Percentiles rank a stretch among this genome's conserved stretches.
phyloP scores from a whole-genome alignment of 2,797 vertebrate species.

The Alfaro cultratus region DNA sequence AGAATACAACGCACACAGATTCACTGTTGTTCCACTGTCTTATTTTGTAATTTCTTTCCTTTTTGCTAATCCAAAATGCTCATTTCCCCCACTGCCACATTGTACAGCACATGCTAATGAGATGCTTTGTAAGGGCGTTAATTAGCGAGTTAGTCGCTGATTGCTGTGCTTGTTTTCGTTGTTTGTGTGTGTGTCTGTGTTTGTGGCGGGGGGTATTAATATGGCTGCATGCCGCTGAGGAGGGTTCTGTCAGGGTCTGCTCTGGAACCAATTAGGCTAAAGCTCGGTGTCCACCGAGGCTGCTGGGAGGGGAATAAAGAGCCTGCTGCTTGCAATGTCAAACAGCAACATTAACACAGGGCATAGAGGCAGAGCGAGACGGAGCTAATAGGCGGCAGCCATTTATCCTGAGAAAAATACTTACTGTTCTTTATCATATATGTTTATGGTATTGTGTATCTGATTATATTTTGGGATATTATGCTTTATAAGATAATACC shows the following conservation, averaged over 20 bases:
- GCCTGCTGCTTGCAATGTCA: slow-evolving; percentile 89
- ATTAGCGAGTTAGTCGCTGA: slow-evolving; percentile 97
- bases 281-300: slow-evolving; percentile 85
- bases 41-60: slow-evolving; percentile 77
- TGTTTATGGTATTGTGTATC: not conserved
- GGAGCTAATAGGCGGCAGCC: slow-evolving; percentile 47
- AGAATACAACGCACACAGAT: slow-evolving; percentile 77
- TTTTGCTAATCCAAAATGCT: slow-evolving; percentile 71
- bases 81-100: slow-evolving; percentile 67
- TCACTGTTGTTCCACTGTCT: slow-evolving; percentile 28
- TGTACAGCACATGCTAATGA: slow-evolving; percentile 94
- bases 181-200: slow-evolving; percentile 39
- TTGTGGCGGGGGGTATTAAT: slow-evolving; percentile 85
- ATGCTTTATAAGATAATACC: slow-evolving; percentile 28
- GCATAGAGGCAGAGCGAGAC: slow-evolving; percentile 57
- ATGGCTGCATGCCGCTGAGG: slow-evolving; percentile 87
- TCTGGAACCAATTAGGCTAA: slow-evolving; percentile 99
- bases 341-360: slow-evolving; percentile 80
- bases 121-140: slow-evolving; percentile 97
- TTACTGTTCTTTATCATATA: slow-evolving; percentile 13
- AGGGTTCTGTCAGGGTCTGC: slow-evolving; percentile 91
- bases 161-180: slow-evolving; percentile 93
- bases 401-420: slow-evolving; percentile 31
- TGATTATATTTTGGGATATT: not conserved
- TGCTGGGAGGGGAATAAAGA: slow-evolving; percentile 71